Evolutionary conservation across 2,888 invertebrate genomes (phyloP).

Genomic region (Pilophorus perplexus): DNA sequence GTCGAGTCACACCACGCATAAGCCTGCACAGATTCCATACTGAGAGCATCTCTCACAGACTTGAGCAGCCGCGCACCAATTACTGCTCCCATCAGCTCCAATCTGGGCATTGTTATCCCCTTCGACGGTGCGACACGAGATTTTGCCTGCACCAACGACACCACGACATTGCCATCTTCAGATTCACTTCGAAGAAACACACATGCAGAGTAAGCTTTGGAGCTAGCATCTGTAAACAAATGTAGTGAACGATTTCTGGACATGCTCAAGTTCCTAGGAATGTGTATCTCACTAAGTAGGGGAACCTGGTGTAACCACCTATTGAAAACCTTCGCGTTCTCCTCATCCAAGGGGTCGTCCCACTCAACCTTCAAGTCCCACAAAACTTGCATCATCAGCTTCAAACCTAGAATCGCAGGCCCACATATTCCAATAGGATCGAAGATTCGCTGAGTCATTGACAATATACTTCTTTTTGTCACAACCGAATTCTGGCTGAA

Average conservation of each 20-base stretch:
- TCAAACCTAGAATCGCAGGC: slow-evolving; percentile 12
- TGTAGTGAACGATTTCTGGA: slow-evolving; percentile 47
- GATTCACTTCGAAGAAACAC: slow-evolving; percentile 47
- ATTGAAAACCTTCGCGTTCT: not conserved
- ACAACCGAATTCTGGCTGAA: too few species aligned
- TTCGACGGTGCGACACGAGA: slow-evolving; percentile 49
- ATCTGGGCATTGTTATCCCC: slow-evolving; percentile 49
- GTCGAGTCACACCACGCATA: slow-evolving; percentile 50
- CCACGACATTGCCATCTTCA: slow-evolving; percentile 34
- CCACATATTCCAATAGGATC: slow-evolving; percentile 34
- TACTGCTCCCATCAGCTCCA: slow-evolving; percentile 50
- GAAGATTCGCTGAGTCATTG: slow-evolving; percentile 31
- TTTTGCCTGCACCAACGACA: slow-evolving; percentile 48
- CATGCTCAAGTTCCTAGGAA: too few species aligned
- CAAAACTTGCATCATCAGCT: slow-evolving; percentile 23
- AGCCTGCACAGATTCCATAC: slow-evolving; percentile 31
- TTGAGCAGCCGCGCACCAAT: slow-evolving; percentile 48
- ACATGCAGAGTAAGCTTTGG: slow-evolving; percentile 49
- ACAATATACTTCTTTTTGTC: slow-evolving; percentile 35
- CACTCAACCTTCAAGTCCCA: slow-evolving; percentile 2
- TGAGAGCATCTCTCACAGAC: slow-evolving; percentile 20
- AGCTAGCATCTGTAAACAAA: slow-evolving; percentile 50
- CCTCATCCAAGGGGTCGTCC: slow-evolving; percentile 27
- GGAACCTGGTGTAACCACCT: slow-evolving; percentile 45
- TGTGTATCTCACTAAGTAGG: slow-evolving; percentile 43